A percentile compares a stretch with the other conserved stretches of the same genome.
Conservation (phyloP, 2,888 invertebrate species). For the Aphelenchoides bicaudatus region DNA sequence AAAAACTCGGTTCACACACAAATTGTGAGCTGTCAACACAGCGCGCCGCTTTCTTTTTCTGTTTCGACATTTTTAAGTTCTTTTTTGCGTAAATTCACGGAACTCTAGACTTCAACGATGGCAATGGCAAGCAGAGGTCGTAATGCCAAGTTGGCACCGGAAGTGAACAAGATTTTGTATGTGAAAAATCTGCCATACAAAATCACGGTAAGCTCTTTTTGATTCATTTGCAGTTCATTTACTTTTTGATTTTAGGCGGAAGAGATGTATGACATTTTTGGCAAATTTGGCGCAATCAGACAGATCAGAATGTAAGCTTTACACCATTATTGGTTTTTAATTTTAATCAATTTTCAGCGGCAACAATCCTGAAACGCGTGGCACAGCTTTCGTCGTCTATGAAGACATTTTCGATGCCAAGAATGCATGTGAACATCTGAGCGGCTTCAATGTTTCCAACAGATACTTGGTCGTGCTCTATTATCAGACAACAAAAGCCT, state of each 20-base stretch:
- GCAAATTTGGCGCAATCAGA: slow-evolving; percentile 97
- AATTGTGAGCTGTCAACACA: not conserved
- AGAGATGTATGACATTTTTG: slow-evolving; percentile 99
- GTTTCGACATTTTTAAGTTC: slow-evolving; percentile 9
- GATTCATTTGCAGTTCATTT: too few species aligned
- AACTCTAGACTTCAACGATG: slow-evolving; percentile 39
- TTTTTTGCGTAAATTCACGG: slow-evolving; percentile 22
- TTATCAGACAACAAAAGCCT: slow-evolving; percentile 72
- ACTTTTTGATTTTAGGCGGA: too few species aligned
- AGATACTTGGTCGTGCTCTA: slow-evolving; percentile 96
- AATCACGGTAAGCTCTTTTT: too few species aligned
- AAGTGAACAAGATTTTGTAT: slow-evolving; percentile 89
- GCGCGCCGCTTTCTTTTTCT: not conserved
- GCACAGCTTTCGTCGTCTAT: slow-evolving; percentile 98
- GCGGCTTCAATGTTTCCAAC: slow-evolving; percentile 99
- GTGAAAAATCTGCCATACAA: slow-evolving; percentile 96
- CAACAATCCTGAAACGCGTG: slow-evolving; percentile 93
- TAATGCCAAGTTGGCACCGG: slow-evolving; percentile 82
- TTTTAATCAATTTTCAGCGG: slow-evolving; percentile 67
- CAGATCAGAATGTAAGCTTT: slow-evolving; percentile 94
- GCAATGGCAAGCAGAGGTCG: slow-evolving; percentile 56
- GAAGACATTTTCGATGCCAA: slow-evolving; percentile 99
- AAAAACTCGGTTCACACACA: not conserved
- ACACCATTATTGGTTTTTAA: slow-evolving; percentile 28
- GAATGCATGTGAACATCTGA: slow-evolving; percentile 97